These are phyloP conservation scores for Toxotes chatareus DNA, from an alignment of 2,113 vertebrate species.

Conservation along the genomic window DNA sequence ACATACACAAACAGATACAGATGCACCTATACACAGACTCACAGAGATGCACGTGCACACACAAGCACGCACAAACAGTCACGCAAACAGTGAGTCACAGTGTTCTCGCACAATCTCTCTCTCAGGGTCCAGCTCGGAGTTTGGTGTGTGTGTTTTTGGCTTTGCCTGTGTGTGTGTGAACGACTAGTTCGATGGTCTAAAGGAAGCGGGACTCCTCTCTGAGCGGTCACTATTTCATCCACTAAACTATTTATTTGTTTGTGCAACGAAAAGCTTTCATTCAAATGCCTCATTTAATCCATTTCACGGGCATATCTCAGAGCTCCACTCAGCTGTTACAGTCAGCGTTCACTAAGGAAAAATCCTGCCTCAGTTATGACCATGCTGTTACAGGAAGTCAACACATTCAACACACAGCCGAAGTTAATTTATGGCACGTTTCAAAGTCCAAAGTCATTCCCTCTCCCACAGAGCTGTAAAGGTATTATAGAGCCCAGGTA, in stretches of 20 bases:
- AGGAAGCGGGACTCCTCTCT: background rate
- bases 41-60: conserved; percentile 46
- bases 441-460: too few relatives aligned
- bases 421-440: background rate
- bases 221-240: background rate
- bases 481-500: too few relatives aligned
- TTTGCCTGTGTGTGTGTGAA: conserved; percentile 15
- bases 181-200: conserved; percentile 7
- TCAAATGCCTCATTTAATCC: background rate
- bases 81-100: conserved; percentile 67
- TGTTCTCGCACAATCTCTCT: conserved; percentile 78
- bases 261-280: background rate
- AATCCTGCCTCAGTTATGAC: background rate
- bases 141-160: conserved; percentile 18
- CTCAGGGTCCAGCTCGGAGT: conserved; percentile 71
- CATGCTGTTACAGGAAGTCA: background rate
- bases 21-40: conserved; percentile 79
- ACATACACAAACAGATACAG: conserved; percentile 86
- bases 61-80: conserved; percentile 44
- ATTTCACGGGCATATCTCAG: background rate
- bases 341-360: background rate
- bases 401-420: background rate
- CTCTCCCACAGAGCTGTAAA: too few relatives aligned
- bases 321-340: background rate
- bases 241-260: conserved; percentile 2